Evolutionary conservation across 2,888 invertebrate species (phyloP).

Genomic region (Chaetoderma sp.): DNA sequence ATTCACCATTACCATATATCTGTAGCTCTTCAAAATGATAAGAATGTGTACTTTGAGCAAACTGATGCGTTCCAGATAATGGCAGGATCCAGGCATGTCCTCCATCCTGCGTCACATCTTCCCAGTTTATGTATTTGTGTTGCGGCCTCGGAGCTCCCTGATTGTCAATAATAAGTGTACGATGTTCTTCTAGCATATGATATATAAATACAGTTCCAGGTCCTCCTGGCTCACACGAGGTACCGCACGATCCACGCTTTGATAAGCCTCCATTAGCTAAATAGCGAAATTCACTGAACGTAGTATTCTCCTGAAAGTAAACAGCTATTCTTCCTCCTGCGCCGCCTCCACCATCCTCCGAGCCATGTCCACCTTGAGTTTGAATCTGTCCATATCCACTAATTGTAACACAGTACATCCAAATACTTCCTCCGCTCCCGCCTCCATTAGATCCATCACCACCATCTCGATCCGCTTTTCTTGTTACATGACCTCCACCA

Average conservation of each 20-base stretch:
- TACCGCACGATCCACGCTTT: conserved; percentile 30
- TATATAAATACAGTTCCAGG: conserved; percentile 54
- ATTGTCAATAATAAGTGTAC: conserved; percentile 56
- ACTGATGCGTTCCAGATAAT: conserved; percentile 45
- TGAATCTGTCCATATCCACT: conserved; percentile 33
- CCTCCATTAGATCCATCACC: conserved; percentile 43
- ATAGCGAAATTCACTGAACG: conserved; percentile 54
- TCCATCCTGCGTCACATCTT: conserved; percentile 40
- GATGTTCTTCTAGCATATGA: conserved; percentile 45
- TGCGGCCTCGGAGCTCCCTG: conserved; percentile 41
- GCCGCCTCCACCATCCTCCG: conserved; percentile 37
- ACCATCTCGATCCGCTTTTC: no score
- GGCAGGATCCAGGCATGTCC: conserved; percentile 55
- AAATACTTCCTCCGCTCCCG: conserved; percentile 54
- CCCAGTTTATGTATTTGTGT: conserved; percentile 48
- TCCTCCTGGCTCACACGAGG: conserved; percentile 46
- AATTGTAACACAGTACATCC: conserved; percentile 44
- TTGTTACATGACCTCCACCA: conserved; percentile 28
- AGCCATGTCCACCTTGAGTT: not conserved
- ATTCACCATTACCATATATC: conserved; percentile 53
- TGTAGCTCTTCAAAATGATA: conserved; percentile 55
- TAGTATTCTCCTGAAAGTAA: conserved; percentile 47
- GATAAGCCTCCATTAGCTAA: conserved; percentile 45
- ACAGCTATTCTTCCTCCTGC: conserved; percentile 54
- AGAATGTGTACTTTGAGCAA: conserved; percentile 38